Base-by-base conservation (phyloP, 2,113 vertebrate species). In the Rhinogobius similis region DNA sequence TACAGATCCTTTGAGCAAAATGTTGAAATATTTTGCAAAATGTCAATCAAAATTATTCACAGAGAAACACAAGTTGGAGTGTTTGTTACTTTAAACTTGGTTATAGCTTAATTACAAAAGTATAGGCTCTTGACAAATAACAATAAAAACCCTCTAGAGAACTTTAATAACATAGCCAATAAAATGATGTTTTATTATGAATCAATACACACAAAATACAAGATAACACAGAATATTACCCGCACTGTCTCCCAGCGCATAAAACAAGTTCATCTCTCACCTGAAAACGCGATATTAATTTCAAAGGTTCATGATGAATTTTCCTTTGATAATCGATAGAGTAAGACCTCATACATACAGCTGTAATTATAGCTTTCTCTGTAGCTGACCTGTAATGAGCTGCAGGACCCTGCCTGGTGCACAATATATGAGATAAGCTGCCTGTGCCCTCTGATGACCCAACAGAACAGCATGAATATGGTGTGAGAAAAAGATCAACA, bases 251-350 rank as follows among this genome's bases (percentile, higher is more conserved):
- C 52, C 12, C 52, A 26, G 52, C 14, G 52, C 23, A 55, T 55
- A 55, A 55, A 55, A 55, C 23, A 55, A 23, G 52, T 36, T n/a
- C 2, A 70, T 63, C 65, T 70, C 59, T 72, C 74, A 76, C 79
- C 84, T 82, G 77, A 79, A 77, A 70, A 75, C 63, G 50, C 59
- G 38, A 43, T 68, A 74, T 77, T 87, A 67, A 81, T 81, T 76
- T 73, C 26, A 67, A 48, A 79, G 58, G 73, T 73, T 44, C 67
- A 77, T 77, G 65, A 70, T 79, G 65, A 62, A 44, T 68, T 50
- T 80, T 80, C 73, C 84, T 78, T 38, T 50, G 52, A 72, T 76
- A 63, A 86, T 90, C 79, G 72, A 90, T 87, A 86, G 76, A 75
- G 71, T 58, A 56, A 63, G 21, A 32, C 72, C 71, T 64, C 72